These are phyloP conservation scores for Neuroterus valhalla DNA, from an alignment of 1,140 invertebrate genomes.

Conservation along the genomic window DNA sequence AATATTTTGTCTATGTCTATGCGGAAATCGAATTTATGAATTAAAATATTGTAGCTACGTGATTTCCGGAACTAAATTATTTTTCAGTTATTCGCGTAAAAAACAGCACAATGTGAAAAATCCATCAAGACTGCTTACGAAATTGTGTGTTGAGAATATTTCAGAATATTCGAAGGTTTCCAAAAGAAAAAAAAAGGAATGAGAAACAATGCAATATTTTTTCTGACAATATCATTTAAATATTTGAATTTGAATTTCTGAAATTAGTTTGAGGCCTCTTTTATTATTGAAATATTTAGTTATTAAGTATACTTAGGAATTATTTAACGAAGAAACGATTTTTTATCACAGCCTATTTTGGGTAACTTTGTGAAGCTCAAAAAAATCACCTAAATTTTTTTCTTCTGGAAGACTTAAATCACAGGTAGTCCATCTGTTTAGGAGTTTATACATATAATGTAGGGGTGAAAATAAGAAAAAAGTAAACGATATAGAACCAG, in stretches of 20 bases:
- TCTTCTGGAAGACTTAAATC: conserved; percentile 22
- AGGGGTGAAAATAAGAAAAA: conserved; percentile 50
- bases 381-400: conserved; percentile 38
- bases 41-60: not conserved
- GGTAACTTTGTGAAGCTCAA: too few species aligned
- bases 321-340: too few species aligned
- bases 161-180: not conserved
- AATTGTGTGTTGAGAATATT: conserved; percentile 9
- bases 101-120: not conserved
- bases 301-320: too few species aligned
- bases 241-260: too few species aligned
- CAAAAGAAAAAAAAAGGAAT: conserved; percentile 40
- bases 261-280: too few species aligned
- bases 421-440: conserved; percentile 1
- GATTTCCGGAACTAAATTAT: not conserved
- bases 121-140: conserved; percentile 15
- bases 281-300: too few species aligned
- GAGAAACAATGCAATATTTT: not conserved
- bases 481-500: conserved; percentile 42
- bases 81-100: not conserved
- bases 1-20: conserved; percentile 13
- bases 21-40: not conserved
- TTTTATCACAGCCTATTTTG: too few species aligned
- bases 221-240: too few species aligned
- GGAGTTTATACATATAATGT: conserved; percentile 27